Conservation (phyloP, 2,797 vertebrate species). For the Mus spretus region DNA sequence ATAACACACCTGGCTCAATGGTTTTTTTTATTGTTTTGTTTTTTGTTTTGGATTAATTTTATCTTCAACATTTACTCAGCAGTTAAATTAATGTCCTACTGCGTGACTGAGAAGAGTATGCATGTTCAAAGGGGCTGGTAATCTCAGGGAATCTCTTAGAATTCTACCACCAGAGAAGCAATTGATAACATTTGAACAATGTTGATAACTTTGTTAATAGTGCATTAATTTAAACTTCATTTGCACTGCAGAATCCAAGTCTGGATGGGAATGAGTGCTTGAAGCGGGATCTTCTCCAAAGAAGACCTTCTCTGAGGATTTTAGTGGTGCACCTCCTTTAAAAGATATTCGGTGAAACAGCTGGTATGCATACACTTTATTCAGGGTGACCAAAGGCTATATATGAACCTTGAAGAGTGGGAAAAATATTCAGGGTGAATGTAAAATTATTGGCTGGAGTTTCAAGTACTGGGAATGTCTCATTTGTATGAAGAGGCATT, state of each 20-base stretch:
- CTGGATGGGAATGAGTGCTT: background rate
- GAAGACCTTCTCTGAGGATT: background rate
- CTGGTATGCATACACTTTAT: background rate
- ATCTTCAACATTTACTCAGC: background rate
- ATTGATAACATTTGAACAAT: background rate
- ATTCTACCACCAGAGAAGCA: background rate
- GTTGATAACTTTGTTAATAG: background rate
- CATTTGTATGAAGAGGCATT: too few species aligned
- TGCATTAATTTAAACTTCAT: background rate
- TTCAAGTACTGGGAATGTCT: background rate
- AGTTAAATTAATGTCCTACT: background rate
- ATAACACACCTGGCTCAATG: too few species aligned
- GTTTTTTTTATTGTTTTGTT: background rate
- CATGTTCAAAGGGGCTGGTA: background rate
- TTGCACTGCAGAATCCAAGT: background rate
- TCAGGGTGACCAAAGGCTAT: background rate
- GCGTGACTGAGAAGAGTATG: background rate
- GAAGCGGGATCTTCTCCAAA: background rate
- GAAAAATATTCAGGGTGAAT: background rate
- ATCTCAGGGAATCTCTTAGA: background rate
- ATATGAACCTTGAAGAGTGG: background rate
- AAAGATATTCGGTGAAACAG: background rate
- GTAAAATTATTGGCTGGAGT: background rate
- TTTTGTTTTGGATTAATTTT: background rate
- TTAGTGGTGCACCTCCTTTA: background rate